Base-by-base conservation (phyloP, 2,113 vertebrate genomes). In the Megaceryle maxima region DNA sequence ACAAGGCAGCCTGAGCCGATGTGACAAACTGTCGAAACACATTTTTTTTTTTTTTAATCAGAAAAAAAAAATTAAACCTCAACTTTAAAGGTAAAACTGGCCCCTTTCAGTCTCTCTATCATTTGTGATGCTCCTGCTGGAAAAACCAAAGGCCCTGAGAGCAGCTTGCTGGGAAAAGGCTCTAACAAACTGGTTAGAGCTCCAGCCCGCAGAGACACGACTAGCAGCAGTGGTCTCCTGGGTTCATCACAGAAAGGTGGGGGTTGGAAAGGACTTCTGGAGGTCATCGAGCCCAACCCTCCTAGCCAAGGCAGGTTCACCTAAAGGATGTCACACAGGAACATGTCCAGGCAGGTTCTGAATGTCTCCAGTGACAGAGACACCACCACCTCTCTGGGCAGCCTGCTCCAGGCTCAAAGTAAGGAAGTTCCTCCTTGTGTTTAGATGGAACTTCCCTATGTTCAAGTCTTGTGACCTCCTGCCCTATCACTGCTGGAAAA, bases 1-100 rank as follows among this genome's bases (percentile, higher is more conserved):
- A 93, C 59, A 24, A 25, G 92, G 93, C 96, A 94, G 85, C 83
- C 96, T 97, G 89, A 97, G 94, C 95, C 35, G 18, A 94, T 95
- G 91, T 95, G 97, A 97, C 97, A 97, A 96, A 97, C 94, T 96
- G 96, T 97, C 96, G 55, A 91, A 94, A 97, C 92, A 83, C 85
- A 94, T 97, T 86, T 95, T 95, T 97, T 87, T 95, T 97, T 87
- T 95, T 95, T 96, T 95, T 92, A 12, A 94, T 86, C 68, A 80
- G 96, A 88, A 89, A 20, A 84, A 96, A 92, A 92, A 44, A 90
- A 75, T 90, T 75, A 95, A 94, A 97, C 82, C 92, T 87, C 77
- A 43, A 43, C 74, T 96, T 95, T 90, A 70, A 91, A 97, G 93
- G 89, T 96, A 94, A 81, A 93, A 86, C 3, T 51, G 64, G 68